Evolutionary conservation across 1,140 invertebrate genomes (phyloP), one percentile per base, ranked within the genome.

Genomic region (Anoplolepis gracilipes): DNA sequence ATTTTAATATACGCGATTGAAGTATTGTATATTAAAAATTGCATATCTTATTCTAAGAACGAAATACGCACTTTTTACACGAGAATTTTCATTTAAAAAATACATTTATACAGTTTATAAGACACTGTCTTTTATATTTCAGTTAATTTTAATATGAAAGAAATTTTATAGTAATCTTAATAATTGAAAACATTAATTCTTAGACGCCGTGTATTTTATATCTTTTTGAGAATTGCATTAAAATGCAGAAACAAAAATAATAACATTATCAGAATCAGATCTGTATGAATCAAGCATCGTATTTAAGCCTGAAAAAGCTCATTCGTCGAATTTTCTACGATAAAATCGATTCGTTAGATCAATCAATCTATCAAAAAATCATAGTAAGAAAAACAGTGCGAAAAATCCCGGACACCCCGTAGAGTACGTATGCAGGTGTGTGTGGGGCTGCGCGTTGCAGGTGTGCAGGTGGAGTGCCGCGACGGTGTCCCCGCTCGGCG

Each of bases 401-500:
- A 55, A 55, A 39, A 79, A 57, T 39, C 22, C 22, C 19, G 33
- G n/a, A 82, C 78, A 82, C 78, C 78, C 78, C 67, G n/a, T 82
- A 82, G 25, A 53, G n/a, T n/a, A 22, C 10, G 55, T 59, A 22
- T 49, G 16, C 25, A 16, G 25, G 53, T 19, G 53, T 59, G 77
- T 78, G 61, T 55, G 77, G 2, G 62, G 22, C 19, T 13, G 62
- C 55, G 65, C 53, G 53, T 59, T 59, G 76, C 65, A 59, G 55
- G 65, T 82, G 65, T 72, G 53, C 76, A 61, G 69, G 62, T 84
- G 61, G 65, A 81, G 65, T 72, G 65, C 67, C 67, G 81, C 79
- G 79, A 85, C 64, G 81, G 55, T 88, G 87, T 88, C 79, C 77
- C 46, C 62, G 49, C 61, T 46, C 69, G 28, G 49, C 22, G 61